These are phyloP conservation scores for Eulithis prunata DNA, from an alignment of 2,888 invertebrate species.

Conservation along the genomic window DNA sequence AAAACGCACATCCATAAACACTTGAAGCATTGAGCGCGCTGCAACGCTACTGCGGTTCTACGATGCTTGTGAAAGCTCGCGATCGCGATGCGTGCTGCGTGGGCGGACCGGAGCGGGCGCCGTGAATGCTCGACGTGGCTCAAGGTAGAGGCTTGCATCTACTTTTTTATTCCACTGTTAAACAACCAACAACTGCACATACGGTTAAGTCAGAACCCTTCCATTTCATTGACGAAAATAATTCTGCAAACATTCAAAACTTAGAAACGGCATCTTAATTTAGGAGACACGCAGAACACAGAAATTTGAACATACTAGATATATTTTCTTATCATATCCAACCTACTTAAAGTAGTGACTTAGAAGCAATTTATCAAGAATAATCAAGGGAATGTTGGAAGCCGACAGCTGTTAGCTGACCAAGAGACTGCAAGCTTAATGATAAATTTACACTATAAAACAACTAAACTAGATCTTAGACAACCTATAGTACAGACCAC, in stretches of 20 bases:
- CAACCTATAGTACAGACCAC: slow-evolving; percentile 51
- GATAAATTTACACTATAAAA: background rate
- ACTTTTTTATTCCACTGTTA: slow-evolving; percentile 4
- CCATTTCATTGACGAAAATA: too few relatives aligned
- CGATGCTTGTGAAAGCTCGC: slow-evolving; percentile 75
- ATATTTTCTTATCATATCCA: too few relatives aligned
- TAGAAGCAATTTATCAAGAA: too few relatives aligned
- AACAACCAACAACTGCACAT: background rate
- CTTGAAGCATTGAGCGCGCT: slow-evolving; percentile 43
- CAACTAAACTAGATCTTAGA: slow-evolving; percentile 6
- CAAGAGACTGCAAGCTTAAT: background rate
- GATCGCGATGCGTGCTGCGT: slow-evolving; percentile 74
- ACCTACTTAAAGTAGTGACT: too few relatives aligned
- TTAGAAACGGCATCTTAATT: too few relatives aligned
- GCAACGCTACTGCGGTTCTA: slow-evolving; percentile 49
- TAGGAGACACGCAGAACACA: too few relatives aligned
- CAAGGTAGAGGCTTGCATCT: slow-evolving; percentile 21
- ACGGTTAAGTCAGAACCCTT: too few relatives aligned
- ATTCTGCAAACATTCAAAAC: too few relatives aligned
- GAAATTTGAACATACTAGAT: too few relatives aligned
- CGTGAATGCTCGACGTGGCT: slow-evolving; percentile 30
- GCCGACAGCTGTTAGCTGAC: too few relatives aligned
- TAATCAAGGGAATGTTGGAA: too few relatives aligned
- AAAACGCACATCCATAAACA: slow-evolving; percentile 37
- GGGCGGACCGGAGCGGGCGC: slow-evolving; percentile 76